Base-by-base conservation (phyloP, 2,888 invertebrate species). In the Neuroscelio doddi region DNA sequence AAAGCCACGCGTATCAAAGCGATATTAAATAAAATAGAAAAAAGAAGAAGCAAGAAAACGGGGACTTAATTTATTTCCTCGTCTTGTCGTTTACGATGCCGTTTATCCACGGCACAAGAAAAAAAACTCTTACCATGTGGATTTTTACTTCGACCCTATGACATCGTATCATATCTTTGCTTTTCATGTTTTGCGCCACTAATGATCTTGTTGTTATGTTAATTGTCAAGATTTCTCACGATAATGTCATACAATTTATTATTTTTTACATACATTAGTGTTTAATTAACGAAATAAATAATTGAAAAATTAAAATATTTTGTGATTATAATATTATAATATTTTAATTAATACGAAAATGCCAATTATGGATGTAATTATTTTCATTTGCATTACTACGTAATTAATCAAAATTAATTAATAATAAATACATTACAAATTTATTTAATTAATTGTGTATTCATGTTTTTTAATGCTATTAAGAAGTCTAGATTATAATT, bases 151-250 rank as follows among this genome's bases (percentile, higher is more conserved):
- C 14, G 42, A 26, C 49, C 24, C 30, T 15, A 9, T 10, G 27
- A 39, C 21, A 29, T 45, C 46, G 49, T 45, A 46, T 46, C 49
- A 29, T 27, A 56, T 47, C 56, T 56, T 47, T 16, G 47, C 47
- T 41, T 47, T 34, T 47, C 15, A 42, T 49, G 41, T 56, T 47
- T 45, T 21, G 24, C 29, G n/a, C 2, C 34, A 38, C 21, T 21
- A 21, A 21, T 21, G 21, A 21, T 5, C 21, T 3, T 21, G 21
- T 21, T 21, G 21, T 21, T 21, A 79, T 80, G 78, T 79, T 80
- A 78, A 78, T 79, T 80, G 80, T 80, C 79, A 76, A 74, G 79
- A 79, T 79, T 80, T 79, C 75, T 77, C 70, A 61, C 67, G 62
- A 65, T 45, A 30, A 45, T 29, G 58, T 34, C 49, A 57, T 34